Evolutionary conservation across 2,888 invertebrate species (phyloP).

Genomic region (Andrena hattorfiana): DNA sequence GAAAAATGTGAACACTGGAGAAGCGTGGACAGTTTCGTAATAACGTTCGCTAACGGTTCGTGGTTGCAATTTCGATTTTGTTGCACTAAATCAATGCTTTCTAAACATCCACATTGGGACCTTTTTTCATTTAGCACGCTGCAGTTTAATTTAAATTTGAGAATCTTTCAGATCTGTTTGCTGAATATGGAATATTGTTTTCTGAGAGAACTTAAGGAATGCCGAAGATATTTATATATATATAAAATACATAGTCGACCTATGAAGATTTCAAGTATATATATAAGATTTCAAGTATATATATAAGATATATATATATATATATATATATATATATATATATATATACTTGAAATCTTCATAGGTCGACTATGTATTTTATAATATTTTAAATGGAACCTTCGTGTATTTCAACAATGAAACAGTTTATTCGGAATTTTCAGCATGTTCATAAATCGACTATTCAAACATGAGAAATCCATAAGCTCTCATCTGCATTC

Average conservation of each 20-base stretch:
- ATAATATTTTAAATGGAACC: no score
- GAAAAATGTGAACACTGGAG: conserved; percentile 3
- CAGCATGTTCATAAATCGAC: neutral
- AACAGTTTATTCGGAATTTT: neutral
- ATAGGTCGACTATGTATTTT: no score
- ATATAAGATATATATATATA: no score
- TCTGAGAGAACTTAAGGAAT: neutral
- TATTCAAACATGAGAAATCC: no score
- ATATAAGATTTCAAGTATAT: no score
- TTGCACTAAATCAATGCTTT: neutral
- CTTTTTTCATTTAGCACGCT: neutral
- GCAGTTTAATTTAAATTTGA: neutral
- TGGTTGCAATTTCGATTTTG: neutral
- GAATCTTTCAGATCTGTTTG: neutral
- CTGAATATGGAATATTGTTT: neutral
- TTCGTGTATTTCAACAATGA: no score
- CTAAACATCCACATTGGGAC: neutral
- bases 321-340: no score
- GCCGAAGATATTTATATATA: neutral
- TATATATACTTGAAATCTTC: no score
- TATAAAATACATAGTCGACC: no score
- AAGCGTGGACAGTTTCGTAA: neutral
- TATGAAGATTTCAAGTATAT: no score
- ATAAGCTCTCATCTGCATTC: neutral
- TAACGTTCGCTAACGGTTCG: conserved; percentile 1